Evolutionary conservation across 2,797 vertebrate genomes (phyloP).

Genomic region (Spea hammondii): DNA sequence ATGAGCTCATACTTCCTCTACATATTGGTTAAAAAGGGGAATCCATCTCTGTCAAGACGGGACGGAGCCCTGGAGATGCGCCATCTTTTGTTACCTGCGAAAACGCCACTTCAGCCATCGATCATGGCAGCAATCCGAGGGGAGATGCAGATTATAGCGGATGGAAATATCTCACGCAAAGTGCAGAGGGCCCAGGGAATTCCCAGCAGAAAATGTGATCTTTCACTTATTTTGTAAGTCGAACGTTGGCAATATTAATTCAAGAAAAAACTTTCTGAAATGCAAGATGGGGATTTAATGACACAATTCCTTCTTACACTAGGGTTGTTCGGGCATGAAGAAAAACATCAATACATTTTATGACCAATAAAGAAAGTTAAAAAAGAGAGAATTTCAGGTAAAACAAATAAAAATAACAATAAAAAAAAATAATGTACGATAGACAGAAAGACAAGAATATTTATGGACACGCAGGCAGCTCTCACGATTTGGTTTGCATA

Average conservation of each 20-base stretch:
- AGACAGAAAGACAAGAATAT: too few species aligned
- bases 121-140: not conserved
- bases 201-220: not conserved
- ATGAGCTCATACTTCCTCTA: not conserved
- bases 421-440: too few species aligned
- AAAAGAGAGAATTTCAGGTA: too few species aligned
- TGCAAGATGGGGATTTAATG: too few species aligned
- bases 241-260: not conserved
- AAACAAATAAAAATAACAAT: too few species aligned
- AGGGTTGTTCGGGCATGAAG: too few species aligned
- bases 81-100: slow-evolving; percentile 17
- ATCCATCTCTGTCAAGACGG: slow-evolving; percentile 28
- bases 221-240: not conserved
- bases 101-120: slow-evolving; percentile 1
- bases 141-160: not conserved
- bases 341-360: too few species aligned
- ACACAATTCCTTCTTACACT: too few species aligned
- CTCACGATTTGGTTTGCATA: too few species aligned
- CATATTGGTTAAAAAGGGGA: slow-evolving; percentile 14
- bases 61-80: slow-evolving; percentile 7
- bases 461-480: too few species aligned
- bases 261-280: too few species aligned
- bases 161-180: not conserved
- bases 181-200: not conserved
- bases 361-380: too few species aligned